Evolutionary conservation across 2,113 vertebrate species (phyloP).

Genomic region (Notarius lentiginosus): DNA sequence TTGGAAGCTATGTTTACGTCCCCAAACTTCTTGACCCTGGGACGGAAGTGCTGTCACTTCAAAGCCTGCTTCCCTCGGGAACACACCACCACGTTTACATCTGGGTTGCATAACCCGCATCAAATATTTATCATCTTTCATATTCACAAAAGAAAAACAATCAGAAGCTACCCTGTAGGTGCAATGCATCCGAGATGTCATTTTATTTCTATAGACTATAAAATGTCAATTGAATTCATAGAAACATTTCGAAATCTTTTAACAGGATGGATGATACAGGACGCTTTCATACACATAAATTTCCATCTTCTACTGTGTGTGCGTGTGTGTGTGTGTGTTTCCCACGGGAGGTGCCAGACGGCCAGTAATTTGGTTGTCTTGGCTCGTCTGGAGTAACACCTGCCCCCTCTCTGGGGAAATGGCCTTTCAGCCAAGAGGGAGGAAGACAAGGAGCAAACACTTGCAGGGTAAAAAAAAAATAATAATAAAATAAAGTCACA

Average conservation of each 20-base stretch:
- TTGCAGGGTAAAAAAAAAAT: constrained; percentile 42
- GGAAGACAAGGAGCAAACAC: constrained; percentile 59
- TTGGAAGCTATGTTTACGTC: background rate
- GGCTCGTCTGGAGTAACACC: constrained; percentile 99
- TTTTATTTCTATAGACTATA: background rate
- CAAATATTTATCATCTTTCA: background rate
- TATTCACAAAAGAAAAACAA: background rate
- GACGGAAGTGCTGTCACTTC: background rate
- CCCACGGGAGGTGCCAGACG: constrained; percentile 95
- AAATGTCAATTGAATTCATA: background rate
- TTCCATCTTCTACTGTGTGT: constrained; percentile 60
- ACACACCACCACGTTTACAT: constrained; percentile 22
- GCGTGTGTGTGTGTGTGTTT: constrained; percentile 59
- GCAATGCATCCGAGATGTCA: background rate
- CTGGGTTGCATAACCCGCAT: constrained; percentile 17
- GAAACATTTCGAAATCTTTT: constrained; percentile 20
- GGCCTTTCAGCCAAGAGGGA: constrained; percentile 77
- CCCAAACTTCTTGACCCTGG: background rate
- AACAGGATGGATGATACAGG: constrained; percentile 26
- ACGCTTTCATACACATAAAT: constrained; percentile 30
- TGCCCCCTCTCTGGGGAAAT: constrained; percentile 96
- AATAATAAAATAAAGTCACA: constrained; percentile 35
- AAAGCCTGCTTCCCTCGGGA: background rate
- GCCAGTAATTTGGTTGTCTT: constrained; percentile 99
- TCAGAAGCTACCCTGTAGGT: constrained; percentile 4